Evolutionary conservation across 2,797 vertebrate species (phyloP).

Genomic region (Leuciscus waleckii): DNA sequence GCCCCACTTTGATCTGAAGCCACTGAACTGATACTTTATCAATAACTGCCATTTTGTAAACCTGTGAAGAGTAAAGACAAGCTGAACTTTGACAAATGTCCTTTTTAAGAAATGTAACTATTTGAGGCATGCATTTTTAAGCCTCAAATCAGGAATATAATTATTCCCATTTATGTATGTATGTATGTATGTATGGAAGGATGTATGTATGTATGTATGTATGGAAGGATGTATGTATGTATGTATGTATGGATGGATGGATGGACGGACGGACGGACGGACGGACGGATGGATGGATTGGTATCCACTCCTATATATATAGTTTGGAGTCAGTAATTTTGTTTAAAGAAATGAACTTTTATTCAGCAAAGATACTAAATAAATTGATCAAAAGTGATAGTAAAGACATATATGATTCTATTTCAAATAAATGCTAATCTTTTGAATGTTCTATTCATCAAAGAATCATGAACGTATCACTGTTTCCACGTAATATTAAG

Average conservation of each 20-base stretch:
- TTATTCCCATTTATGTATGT: no score
- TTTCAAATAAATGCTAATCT: background rate
- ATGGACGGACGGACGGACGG: no score
- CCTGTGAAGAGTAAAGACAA: conserved; percentile 6
- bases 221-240: no score
- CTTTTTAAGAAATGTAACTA: conserved; percentile 10
- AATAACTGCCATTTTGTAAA: conserved; percentile 42
- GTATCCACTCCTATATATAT: background rate
- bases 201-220: no score
- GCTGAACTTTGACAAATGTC: conserved; percentile 47
- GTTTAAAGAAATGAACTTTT: background rate
- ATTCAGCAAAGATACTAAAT: background rate
- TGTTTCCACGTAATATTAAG: background rate
- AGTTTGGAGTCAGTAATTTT: background rate
- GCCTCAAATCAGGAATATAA: background rate
- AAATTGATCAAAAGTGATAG: background rate
- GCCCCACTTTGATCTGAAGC: conserved; percentile 41
- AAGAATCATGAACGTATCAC: background rate
- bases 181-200: no score
- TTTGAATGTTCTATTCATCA: background rate
- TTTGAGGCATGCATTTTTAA: background rate
- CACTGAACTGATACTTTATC: conserved; percentile 51
- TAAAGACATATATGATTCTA: background rate
- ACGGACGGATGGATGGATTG: no score
- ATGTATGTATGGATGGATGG: no score